Conservation (phyloP, 2,888 invertebrate species). For the Athalia circularis region DNA sequence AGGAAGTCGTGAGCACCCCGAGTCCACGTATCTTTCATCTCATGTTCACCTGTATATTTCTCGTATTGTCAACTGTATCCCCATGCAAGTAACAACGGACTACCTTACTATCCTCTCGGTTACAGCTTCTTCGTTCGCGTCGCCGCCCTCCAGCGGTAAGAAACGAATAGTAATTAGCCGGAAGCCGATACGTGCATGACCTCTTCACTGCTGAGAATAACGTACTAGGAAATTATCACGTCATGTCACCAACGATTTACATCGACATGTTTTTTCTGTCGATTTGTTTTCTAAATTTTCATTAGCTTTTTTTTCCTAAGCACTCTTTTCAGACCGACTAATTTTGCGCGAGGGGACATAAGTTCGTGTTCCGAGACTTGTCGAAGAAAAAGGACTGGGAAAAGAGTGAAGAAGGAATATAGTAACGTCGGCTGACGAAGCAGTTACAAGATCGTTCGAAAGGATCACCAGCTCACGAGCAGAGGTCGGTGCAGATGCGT, state of each 20-base stretch:
- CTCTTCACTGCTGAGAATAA: neutral
- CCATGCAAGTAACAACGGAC: neutral
- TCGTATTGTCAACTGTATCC: conserved; percentile 65
- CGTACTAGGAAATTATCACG: too few relatives aligned
- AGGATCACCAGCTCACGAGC: conserved; percentile 2
- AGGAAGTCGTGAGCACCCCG: conserved; percentile 37
- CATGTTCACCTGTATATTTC: conserved; percentile 70
- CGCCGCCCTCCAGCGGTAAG: too few relatives aligned
- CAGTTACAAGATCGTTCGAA: conserved; percentile 27
- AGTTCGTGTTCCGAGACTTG: too few relatives aligned
- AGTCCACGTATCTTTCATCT: conserved; percentile 63
- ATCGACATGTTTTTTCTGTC: neutral
- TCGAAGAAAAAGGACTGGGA: neutral
- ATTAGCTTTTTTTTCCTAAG: neutral
- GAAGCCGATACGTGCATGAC: conserved; percentile 24
- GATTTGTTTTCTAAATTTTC: neutral
- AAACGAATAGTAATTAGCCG: conserved; percentile 40
- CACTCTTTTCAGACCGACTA: too few relatives aligned
- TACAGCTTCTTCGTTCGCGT: too few relatives aligned
- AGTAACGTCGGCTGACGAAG: conserved; percentile 13
- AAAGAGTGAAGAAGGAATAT: neutral
- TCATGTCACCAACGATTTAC: too few relatives aligned
- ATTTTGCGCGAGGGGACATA: too few relatives aligned
- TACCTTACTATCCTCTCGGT: too few relatives aligned
- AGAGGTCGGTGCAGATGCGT: neutral